Percentiles rank a stretch among this genome's conserved stretches.
phyloP scores from a whole-genome alignment of 2,797 vertebrate species.

The Peromyscus melanophrys region DNA sequence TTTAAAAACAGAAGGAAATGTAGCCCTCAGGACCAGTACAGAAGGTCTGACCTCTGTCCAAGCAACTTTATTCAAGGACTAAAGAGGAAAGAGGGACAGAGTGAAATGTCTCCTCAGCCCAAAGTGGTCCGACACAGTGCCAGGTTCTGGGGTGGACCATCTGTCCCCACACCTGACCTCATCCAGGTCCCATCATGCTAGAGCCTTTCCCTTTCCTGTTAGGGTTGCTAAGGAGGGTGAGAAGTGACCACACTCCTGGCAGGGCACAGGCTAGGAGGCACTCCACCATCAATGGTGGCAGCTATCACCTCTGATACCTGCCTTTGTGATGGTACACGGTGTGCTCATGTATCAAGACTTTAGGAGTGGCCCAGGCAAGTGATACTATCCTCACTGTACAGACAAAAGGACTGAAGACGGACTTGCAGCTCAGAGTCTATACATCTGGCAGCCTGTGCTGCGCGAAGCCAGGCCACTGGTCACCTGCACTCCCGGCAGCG shows the following conservation, averaged over 20 bases:
- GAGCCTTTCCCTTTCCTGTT: not conserved
- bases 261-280: fast-evolving
- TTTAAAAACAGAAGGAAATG: not conserved
- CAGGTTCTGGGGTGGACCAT: not conserved
- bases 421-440: not conserved
- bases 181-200: not conserved
- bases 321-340: not conserved
- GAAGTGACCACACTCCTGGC: not conserved
- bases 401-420: not conserved
- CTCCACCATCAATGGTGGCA: fast-evolving
- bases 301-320: fast-evolving
- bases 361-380: not conserved
- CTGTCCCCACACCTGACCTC: not conserved
- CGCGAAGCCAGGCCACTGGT: not conserved
- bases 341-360: not conserved
- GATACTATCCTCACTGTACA: not conserved
- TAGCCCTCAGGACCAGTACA: not conserved
- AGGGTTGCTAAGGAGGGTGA: not conserved
- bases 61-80: not conserved
- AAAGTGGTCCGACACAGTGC: not conserved
- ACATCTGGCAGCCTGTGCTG: not conserved
- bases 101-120: not conserved
- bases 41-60: not conserved
- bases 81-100: not conserved
- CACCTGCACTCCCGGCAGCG: fast-evolving